Evolutionary conservation across 2,888 invertebrate species (phyloP), one percentile per base, ranked within the genome.

Genomic region (Drymonia ruficornis): DNA sequence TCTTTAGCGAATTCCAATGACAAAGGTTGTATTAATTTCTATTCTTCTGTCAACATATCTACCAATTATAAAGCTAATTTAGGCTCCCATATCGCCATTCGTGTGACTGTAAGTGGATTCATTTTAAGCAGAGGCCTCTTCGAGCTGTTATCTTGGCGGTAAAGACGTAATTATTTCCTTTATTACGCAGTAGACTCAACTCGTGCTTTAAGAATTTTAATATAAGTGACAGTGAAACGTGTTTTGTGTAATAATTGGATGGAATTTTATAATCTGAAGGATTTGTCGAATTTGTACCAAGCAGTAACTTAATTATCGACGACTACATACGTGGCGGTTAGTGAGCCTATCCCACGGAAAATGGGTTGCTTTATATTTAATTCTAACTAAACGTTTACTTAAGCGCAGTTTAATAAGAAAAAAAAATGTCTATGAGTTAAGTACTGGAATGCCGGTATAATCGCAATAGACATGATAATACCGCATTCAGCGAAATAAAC

Each of bases 111-210:
- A 11, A n/a, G 46, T 29, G 11, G 46, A 46, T 29, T 46, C 28
- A 46, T 46, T 46, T 15, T 12, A 55, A n/a, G 52, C 48, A 18
- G 47, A 60, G 52, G 46, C 43, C 56, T 44, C 52, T 48, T 55
- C 36, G 50, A 64, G 56, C 56, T 65, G 66, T 55, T 59, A 65
- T 44, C 53, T 40, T 49, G 48, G 50, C 31, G n/a, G 28, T 60
- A 51, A 57, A 49, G 44, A 18, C 40, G 49, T 59, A 65, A 69
- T 69, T 55, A 44, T 52, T 47, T 48, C 38, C 53, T 66, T 63
- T 57, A 63, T 55, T 49, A 16, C 16, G 40, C 40, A 16, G 40
- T 40, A 16, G 40, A 40, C 40, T 40, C 11, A 15, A 36, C 3
- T 36, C 36, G n/a, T n/a, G 36, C 36, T 36, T 11, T 6, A 4